Conservation (phyloP, 2,797 vertebrate genomes). For the Syncerus caffer region DNA sequence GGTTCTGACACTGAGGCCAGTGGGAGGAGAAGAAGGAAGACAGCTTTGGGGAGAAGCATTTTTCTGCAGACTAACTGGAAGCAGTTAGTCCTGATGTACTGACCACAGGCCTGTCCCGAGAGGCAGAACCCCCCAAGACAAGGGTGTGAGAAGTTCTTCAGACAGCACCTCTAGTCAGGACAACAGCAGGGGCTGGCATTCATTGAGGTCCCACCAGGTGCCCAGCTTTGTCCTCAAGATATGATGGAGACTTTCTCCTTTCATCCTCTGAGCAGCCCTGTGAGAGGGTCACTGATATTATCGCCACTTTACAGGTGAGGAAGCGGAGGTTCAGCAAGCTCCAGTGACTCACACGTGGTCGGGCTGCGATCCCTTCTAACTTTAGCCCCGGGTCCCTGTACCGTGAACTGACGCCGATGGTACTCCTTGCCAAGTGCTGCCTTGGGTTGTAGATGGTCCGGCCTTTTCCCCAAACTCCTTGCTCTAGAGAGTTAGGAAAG, state of each 20-base stretch:
- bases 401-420: background rate
- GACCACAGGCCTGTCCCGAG: background rate
- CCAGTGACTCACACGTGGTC: background rate
- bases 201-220: background rate
- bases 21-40: accelerated
- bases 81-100: background rate
- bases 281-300: background rate
- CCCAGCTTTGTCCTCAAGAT: background rate
- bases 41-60: background rate
- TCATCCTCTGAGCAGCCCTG: background rate
- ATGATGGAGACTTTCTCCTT: background rate
- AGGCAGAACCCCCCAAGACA: background rate
- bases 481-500: conserved; percentile 47
- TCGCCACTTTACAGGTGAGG: background rate
- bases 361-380: background rate
- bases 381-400: background rate
- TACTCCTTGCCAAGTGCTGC: background rate
- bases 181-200: accelerated
- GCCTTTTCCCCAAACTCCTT: background rate
- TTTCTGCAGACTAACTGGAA: background rate
- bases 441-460: background rate
- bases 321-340: background rate
- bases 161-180: background rate
- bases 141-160: background rate
- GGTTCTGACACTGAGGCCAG: background rate